phyloP scores from a whole-genome alignment of 2,113 vertebrate genomes.

The Chitala chitala region DNA sequence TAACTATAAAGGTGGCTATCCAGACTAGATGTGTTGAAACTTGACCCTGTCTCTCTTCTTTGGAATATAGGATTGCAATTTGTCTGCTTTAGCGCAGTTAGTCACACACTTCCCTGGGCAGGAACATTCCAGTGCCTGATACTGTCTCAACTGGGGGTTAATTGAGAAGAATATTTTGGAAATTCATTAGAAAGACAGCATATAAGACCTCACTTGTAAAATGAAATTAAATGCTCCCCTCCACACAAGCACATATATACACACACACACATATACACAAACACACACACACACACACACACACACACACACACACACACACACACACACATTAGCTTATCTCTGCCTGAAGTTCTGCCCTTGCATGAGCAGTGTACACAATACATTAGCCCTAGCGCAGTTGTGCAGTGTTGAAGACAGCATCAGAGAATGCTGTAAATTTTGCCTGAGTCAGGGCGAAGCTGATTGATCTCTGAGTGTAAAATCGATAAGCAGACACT shows the following conservation, averaged over 20 bases:
- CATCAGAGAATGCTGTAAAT: constrained; percentile 81
- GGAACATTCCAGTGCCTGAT: not conserved
- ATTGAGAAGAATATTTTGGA: constrained; percentile 53
- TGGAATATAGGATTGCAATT: too few species aligned
- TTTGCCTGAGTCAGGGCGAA: constrained; percentile 94
- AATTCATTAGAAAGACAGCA: constrained; percentile 61
- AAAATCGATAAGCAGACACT: constrained; percentile 98
- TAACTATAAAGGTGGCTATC: too few species aligned
- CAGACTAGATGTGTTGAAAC: too few species aligned
- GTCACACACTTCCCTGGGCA: not conserved
- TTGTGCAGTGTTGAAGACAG: constrained; percentile 66
- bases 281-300: too few species aligned
- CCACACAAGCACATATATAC: too few species aligned
- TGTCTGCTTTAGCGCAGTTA: too few species aligned
- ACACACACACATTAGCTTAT: constrained; percentile 98
- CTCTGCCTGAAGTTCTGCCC: constrained; percentile 78
- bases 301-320: too few species aligned
- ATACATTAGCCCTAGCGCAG: constrained; percentile 76
- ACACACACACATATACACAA: too few species aligned
- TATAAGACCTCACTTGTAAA: constrained; percentile 75
- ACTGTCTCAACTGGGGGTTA: not conserved
- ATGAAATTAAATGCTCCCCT: constrained; percentile 75
- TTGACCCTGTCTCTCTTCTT: too few species aligned
- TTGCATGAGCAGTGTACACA: constrained; percentile 50
- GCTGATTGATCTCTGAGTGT: constrained; percentile 99